phyloP scores from a whole-genome alignment of 2,888 invertebrate genomes.

The Rugalucina vietnamica region DNA sequence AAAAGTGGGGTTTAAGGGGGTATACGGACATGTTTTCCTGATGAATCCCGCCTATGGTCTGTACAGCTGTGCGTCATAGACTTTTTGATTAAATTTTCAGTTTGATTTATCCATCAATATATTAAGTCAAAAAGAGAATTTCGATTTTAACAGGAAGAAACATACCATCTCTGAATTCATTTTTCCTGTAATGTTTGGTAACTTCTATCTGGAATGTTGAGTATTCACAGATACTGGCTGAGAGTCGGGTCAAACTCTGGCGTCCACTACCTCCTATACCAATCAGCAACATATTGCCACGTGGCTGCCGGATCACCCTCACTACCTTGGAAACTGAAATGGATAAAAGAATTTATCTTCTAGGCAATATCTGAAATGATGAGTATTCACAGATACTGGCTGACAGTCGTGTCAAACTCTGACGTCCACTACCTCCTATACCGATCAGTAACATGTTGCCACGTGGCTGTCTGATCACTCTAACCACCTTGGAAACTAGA shows the following conservation, averaged over 20 bases:
- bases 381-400: slow-evolving; percentile 92
- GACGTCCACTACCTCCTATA: slow-evolving; percentile 93
- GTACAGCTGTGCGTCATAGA: no score
- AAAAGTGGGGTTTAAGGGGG: no score
- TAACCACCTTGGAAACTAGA: slow-evolving; percentile 90
- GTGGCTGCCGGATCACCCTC: slow-evolving; percentile 91
- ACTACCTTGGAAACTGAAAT: slow-evolving; percentile 89
- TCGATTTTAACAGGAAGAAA: slow-evolving; percentile 18
- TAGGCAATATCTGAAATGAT: slow-evolving; percentile 91
- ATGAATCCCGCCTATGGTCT: no score
- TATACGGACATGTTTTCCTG: no score
- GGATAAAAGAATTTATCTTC: no score
- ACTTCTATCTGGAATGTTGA: slow-evolving; percentile 91
- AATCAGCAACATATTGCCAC: slow-evolving; percentile 93
- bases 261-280: slow-evolving; percentile 95
- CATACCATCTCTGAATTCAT: slow-evolving; percentile 88
- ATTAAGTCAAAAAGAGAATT: no score
- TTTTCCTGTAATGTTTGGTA: slow-evolving; percentile 89
- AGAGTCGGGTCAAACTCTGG: slow-evolving; percentile 91
- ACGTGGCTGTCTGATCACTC: slow-evolving; percentile 92
- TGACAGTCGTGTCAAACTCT: slow-evolving; percentile 91
- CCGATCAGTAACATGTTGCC: slow-evolving; percentile 94
- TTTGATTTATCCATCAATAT: no score
- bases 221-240: slow-evolving; percentile 92
- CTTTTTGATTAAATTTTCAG: no score